Conservation (phyloP, 2,888 invertebrate genomes). For the Escarpia spicata region DNA sequence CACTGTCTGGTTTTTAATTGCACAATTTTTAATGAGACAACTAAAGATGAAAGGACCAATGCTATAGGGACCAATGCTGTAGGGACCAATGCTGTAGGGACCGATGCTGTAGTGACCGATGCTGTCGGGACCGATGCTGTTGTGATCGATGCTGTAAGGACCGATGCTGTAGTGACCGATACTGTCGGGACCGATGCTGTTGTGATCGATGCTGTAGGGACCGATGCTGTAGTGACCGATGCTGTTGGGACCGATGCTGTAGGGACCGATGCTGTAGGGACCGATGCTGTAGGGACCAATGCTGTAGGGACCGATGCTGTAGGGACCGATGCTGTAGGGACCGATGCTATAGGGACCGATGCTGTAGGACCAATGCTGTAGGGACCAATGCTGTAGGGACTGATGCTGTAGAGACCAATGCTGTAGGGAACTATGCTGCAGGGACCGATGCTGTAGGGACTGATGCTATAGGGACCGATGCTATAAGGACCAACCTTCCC, state of each 20-base stretch:
- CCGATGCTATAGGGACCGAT: too few relatives aligned
- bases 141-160: background rate
- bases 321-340: too few relatives aligned
- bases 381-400: too few relatives aligned
- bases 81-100: too few relatives aligned
- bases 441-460: background rate
- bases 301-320: too few relatives aligned
- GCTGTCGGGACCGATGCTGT: background rate
- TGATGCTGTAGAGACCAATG: background rate
- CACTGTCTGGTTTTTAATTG: too few relatives aligned
- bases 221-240: background rate
- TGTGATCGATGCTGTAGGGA: background rate
- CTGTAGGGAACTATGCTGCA: background rate
- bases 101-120: background rate
- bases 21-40: too few relatives aligned
- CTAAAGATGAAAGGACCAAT: background rate
- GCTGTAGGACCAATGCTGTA: background rate
- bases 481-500: constrained; percentile 72
- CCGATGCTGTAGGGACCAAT: background rate
- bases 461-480: background rate
- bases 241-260: background rate
- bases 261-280: too few relatives aligned
- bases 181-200: background rate
- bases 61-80: too few relatives aligned
- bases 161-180: background rate